Percentiles rank a stretch among this genome's conserved stretches.
These are phyloP conservation scores for Arenicola marina DNA, from an alignment of 2,888 invertebrate genomes.

Conservation along the genomic window DNA sequence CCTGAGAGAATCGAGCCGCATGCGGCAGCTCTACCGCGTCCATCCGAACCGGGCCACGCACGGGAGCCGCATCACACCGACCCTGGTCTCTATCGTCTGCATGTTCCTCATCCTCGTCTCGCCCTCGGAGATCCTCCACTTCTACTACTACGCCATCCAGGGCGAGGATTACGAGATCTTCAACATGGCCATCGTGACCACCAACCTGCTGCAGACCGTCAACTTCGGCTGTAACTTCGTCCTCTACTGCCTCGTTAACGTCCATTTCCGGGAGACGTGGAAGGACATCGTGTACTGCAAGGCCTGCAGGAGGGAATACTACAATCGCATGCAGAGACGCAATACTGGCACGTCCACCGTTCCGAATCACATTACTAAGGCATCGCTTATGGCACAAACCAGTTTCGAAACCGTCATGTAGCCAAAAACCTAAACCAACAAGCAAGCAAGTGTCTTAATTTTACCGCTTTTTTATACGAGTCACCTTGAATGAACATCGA, in stretches of 20 bases:
- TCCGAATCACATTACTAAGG: background rate
- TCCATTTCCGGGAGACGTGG: conserved; percentile 30
- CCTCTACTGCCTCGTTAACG: conserved; percentile 36
- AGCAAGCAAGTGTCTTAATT: too few relatives aligned
- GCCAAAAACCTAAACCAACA: too few relatives aligned
- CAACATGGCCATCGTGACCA: conserved; percentile 19
- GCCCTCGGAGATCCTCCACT: conserved; percentile 54
- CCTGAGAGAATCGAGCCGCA: conserved; percentile 18
- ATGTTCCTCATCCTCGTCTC: conserved; percentile 54
- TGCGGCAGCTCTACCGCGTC: conserved; percentile 27
- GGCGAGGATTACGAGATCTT: conserved; percentile 13
- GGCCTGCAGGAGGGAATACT: background rate
- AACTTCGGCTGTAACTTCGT: conserved; percentile 41
- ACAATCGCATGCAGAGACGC: background rate
- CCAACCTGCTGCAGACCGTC: conserved; percentile 29
- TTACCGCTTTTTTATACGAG: too few relatives aligned
- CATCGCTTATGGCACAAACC: background rate
- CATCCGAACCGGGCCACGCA: conserved; percentile 13
- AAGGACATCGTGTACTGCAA: conserved; percentile 9
- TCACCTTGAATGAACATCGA: too few relatives aligned
- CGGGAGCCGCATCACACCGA: conserved; percentile 45
- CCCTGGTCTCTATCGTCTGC: conserved; percentile 53
- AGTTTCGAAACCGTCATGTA: conserved; percentile 5
- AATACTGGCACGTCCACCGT: background rate
- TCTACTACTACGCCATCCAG: conserved; percentile 32